Percentiles rank a stretch among this genome's conserved stretches.
Evolutionary conservation across 2,113 vertebrate genomes (phyloP).

Genomic region (Chloebia gouldiae): DNA sequence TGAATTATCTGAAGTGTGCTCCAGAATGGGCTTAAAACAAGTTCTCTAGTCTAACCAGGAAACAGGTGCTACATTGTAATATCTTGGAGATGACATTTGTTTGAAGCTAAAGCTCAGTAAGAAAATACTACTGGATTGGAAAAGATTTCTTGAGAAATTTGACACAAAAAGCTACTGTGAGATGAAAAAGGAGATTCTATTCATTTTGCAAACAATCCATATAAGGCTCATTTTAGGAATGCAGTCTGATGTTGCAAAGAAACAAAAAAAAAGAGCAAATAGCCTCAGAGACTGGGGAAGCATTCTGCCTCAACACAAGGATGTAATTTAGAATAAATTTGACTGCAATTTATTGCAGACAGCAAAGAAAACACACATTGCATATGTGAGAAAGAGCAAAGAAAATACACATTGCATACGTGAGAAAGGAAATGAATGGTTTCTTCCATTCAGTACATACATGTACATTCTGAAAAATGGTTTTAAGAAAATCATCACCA

Average conservation of each 20-base stretch:
- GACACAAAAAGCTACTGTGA: not conserved
- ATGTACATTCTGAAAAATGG: not conserved
- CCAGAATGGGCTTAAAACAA: not conserved
- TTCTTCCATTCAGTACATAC: not conserved
- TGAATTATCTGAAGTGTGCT: not conserved
- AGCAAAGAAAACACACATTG: not conserved
- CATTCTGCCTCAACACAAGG: not conserved
- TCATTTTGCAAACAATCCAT: not conserved
- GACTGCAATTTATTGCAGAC: not conserved
- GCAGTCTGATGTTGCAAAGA: not conserved
- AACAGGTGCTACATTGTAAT: not conserved
- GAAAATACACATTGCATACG: not conserved
- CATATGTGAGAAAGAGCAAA: not conserved
- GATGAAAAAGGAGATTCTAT: not conserved
- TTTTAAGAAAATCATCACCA: not conserved
- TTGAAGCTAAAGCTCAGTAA: not conserved
- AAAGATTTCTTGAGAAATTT: not conserved
- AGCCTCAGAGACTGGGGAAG: not conserved
- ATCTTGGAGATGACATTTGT: not conserved
- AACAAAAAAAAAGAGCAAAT: not conserved
- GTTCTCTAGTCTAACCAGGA: not conserved
- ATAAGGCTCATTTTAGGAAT: not conserved
- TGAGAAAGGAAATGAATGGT: not conserved
- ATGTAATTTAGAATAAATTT: not conserved
- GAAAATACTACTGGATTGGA: not conserved